Base-by-base conservation (phyloP, 2,113 vertebrate genomes). In the Cairina moschata region DNA sequence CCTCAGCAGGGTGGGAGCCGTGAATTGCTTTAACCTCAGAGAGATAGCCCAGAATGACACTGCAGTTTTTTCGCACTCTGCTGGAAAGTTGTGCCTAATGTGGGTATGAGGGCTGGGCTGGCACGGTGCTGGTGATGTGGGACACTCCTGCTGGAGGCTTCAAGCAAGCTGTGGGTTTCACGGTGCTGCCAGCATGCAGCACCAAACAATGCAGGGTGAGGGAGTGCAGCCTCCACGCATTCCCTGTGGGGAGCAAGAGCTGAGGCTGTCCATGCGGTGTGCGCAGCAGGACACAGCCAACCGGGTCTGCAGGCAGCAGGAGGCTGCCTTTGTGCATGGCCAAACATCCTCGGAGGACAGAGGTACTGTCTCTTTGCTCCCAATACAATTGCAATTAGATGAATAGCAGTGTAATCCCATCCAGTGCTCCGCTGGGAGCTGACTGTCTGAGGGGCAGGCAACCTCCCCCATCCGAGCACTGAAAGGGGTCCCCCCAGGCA, bases 331-430 rank as follows among this genome's bases (percentile, higher is more conserved):
- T 96, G 95, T 96, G 90, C 13, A 0, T 38, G 13, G 32, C 80
- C 63, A 20, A 48, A 75, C 90, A 96, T 76, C 80, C 69, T 88
- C 73, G 1, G 2, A 90, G 96, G 94, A 78, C 90, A 91, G 95
- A 83, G 95, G 88, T 88, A 83, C 85, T 83, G 71, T 95, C 72
- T 80, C 95, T 71, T 75, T 40, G 76, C 93, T 95, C 80, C 95
- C 83, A 91, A 86, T 78, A 88, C 95, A 84, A 91, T 93, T 81
- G 38, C 90, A 94, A 90, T 93, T 81, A 91, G 95, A 86, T 91
- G 95, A 97, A 97, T 88, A 72, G 95, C 95, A 32, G 90, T 58
- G 2, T 95, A 93, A 96, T 92, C 95, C 95, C 77, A 94, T 84
- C 93, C 78, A 97, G 83, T n/a, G 0, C 95, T 96, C 95, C 83